Evolutionary conservation across 92 coral and sea anemone species (phyloP), one percentile per base, ranked within the genome.

Genomic region (Porites lobata): DNA sequence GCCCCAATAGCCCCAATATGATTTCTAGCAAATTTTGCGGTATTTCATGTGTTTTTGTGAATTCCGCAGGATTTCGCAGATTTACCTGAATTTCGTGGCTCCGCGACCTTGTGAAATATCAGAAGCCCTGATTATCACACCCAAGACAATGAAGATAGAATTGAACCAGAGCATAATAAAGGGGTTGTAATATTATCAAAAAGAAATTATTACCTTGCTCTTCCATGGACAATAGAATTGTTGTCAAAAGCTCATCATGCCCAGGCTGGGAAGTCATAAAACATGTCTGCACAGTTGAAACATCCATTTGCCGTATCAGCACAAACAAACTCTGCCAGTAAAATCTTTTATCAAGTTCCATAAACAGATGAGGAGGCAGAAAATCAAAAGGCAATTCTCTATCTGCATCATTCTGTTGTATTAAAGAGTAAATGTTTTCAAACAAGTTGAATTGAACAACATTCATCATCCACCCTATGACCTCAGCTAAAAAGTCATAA

Each of bases 261-360:
- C 94, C 93, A 50, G 89, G 84, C 17, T 56, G 13, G 15, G 83
- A 89, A 32, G 95, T 92, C 89, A 97, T 85, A 63, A 97, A 83
- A 83, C 94, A 94, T 54, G 83, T 61, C 26, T 92, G 89, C 29
- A 97, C 78, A 1, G 95, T 92, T 14, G 80, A 90, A 57, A 69
- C 87, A 17, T 94, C 96, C 78, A 97, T 86, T 18, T 86, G 89
- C 61, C 87, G 68, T 52, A 97, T 78, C 12, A 97, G 72, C 80
- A 81, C 76, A 50, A 93, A 88, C 56, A 97, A 75, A 9, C 98
- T 94, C 18, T 24, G 72, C 99, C 99, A 97, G 87, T 89, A 97
- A 8, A 82, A 94, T 26, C 69, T 84, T 38, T 64, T 51, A 0
- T 86, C 77, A 13, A 85, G 84, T 29, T 78, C 53, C 9, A 85